A percentile compares a stretch with the other conserved stretches of the same genome.
phyloP scores from a whole-genome alignment of 2,797 vertebrate species.

The Lacerta agilis region DNA sequence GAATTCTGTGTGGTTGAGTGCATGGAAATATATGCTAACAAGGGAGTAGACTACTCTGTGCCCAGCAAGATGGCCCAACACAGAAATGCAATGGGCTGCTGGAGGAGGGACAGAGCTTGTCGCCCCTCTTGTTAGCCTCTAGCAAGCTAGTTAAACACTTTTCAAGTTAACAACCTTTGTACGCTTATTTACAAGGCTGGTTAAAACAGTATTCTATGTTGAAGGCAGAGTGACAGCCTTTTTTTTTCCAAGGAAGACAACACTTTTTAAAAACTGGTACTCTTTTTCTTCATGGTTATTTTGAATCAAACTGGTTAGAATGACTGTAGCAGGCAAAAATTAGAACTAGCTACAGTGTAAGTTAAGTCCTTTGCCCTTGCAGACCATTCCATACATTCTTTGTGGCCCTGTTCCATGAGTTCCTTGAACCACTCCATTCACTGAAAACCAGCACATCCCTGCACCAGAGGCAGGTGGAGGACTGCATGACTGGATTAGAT shows the following conservation, averaged over 20 bases:
- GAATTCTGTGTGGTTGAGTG: no score
- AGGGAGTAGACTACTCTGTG: no score
- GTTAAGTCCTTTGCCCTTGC: background rate
- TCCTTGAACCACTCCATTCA: background rate
- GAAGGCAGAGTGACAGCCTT: slow-evolving; percentile 41
- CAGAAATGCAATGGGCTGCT: background rate
- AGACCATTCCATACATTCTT: background rate
- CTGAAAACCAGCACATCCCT: background rate
- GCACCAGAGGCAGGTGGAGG: background rate
- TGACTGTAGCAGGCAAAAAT: slow-evolving; percentile 36
- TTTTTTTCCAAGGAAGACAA: slow-evolving; percentile 40
- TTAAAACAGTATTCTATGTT: slow-evolving; percentile 43
- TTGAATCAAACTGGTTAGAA: slow-evolving; percentile 43
- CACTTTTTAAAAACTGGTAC: slow-evolving; percentile 47
- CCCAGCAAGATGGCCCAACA: background rate
- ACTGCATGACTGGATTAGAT: background rate
- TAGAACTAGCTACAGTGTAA: slow-evolving; percentile 17
- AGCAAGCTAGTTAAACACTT: background rate
- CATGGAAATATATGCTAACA: no score
- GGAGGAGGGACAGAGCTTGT: background rate
- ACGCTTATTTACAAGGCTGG: background rate
- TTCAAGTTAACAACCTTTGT: no score
- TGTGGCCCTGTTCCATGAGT: background rate
- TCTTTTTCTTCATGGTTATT: slow-evolving; percentile 38
- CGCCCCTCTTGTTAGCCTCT: background rate